Evolutionary conservation across 2,888 invertebrate species (phyloP).

Genomic region (Dicranocentrus wangi): DNA sequence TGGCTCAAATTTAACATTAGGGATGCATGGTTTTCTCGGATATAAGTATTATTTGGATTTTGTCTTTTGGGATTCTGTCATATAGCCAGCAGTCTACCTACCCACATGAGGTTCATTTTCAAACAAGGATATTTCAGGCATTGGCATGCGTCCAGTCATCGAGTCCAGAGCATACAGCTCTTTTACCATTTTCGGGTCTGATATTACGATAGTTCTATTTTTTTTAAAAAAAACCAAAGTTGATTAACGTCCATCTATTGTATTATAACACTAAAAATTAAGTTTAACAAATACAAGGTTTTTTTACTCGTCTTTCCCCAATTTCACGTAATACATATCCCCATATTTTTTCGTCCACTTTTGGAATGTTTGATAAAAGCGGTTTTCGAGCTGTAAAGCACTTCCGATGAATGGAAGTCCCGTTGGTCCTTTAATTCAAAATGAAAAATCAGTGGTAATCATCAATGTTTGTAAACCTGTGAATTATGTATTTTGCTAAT

Average conservation of each 20-base stretch:
- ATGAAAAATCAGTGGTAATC: too few species aligned
- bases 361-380: neutral
- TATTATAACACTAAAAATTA: too few species aligned
- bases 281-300: too few species aligned
- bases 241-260: neutral
- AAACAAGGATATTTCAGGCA: neutral
- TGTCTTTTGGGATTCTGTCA: too few species aligned
- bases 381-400: neutral
- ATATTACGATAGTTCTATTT: neutral
- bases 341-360: neutral
- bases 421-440: neutral
- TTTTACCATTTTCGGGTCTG: neutral
- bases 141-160: neutral
- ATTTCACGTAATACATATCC: neutral
- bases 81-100: too few species aligned
- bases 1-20: too few species aligned
- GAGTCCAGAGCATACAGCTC: neutral
- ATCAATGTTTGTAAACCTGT: too few species aligned
- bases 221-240: neutral
- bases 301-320: neutral
- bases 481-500: too few species aligned
- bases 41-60: too few species aligned
- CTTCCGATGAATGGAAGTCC: neutral
- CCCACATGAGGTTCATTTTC: slow-evolving; percentile 2
- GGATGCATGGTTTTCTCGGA: too few species aligned